These are phyloP conservation scores for Mycteria americana DNA, from an alignment of 2,797 vertebrate genomes.

Conservation along the genomic window DNA sequence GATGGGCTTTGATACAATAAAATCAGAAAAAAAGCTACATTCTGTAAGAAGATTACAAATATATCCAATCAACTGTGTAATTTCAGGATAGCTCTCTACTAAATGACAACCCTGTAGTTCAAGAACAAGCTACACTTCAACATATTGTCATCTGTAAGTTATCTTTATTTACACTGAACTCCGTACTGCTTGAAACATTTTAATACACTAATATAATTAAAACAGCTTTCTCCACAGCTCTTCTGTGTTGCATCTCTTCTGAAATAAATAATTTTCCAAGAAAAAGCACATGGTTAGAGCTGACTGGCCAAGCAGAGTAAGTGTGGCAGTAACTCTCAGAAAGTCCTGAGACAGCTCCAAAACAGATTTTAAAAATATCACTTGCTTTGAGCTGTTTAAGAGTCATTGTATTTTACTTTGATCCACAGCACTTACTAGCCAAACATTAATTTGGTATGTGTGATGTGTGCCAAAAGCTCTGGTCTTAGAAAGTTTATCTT, in stretches of 20 bases:
- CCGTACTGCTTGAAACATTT: neutral
- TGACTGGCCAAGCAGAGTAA: neutral
- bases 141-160: neutral
- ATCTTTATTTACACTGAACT: neutral
- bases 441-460: neutral
- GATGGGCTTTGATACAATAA: neutral
- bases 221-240: neutral
- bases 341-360: neutral
- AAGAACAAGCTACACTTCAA: neutral
- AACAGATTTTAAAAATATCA: neutral
- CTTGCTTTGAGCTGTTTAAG: neutral
- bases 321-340: neutral
- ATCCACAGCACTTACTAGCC: neutral
- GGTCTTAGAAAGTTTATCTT: neutral
- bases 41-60: neutral
- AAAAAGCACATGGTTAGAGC: neutral
- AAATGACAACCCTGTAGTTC: neutral
- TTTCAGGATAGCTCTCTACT: neutral
- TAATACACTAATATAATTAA: neutral
- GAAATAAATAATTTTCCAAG: neutral
- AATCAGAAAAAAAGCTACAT: neutral
- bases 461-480: neutral
- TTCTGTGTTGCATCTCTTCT: neutral
- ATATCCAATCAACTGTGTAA: neutral
- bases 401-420: neutral